These are phyloP conservation scores for Malaclemys terrapin DNA, from an alignment of 2,113 vertebrate genomes.

Conservation along the genomic window DNA sequence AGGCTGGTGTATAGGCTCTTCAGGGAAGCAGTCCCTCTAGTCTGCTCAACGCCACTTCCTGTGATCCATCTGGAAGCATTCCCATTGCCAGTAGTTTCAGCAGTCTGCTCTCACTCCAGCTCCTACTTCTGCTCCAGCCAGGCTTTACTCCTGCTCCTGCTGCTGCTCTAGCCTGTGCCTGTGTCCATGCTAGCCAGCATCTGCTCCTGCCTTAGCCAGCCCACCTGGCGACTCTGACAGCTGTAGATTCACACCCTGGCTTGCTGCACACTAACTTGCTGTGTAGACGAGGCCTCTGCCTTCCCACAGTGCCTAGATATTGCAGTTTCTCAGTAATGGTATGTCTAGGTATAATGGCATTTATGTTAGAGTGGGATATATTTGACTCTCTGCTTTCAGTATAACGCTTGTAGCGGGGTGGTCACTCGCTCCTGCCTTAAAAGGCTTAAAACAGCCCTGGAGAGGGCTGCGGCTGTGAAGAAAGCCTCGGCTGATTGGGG, in stretches of 20 bases:
- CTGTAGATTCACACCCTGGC: not conserved
- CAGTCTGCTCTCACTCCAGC: not conserved
- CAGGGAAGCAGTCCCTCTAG: not conserved
- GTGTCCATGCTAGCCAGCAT: too few species aligned
- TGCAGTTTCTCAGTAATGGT: not conserved
- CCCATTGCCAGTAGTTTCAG: not conserved
- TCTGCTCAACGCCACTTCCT: not conserved
- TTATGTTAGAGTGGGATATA: not conserved
- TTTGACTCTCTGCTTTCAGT: too few species aligned
- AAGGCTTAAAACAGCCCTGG: too few species aligned
- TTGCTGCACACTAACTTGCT: not conserved
- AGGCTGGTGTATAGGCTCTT: not conserved
- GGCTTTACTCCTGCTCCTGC: not conserved
- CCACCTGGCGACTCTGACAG: not conserved
- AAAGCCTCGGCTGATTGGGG: too few species aligned
- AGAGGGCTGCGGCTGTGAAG: too few species aligned
- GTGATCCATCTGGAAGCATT: not conserved
- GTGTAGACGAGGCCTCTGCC: not conserved
- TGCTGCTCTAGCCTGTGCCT: not conserved
- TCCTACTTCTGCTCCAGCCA: not conserved
- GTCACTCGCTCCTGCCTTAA: too few species aligned
- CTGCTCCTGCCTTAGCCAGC: too few species aligned
- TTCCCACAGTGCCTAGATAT: not conserved
- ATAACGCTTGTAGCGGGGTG: too few species aligned
- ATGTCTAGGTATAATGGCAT: not conserved